Base-by-base conservation (phyloP, 2,113 vertebrate species). In the Semicossyphus pulcher region DNA sequence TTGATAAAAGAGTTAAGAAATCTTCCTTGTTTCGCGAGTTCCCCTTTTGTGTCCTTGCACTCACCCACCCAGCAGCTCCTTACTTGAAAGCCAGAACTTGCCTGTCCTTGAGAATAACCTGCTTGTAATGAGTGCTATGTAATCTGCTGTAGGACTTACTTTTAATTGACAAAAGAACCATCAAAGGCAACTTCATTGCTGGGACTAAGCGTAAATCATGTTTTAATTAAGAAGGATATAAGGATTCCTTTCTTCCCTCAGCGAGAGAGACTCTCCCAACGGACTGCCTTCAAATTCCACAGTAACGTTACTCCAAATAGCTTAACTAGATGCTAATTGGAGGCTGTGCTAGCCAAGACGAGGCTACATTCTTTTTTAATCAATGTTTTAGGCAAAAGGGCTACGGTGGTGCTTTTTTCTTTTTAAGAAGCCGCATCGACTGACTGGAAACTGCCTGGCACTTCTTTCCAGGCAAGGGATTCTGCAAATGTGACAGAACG, bases 151-250 rank as follows among this genome's bases (percentile, higher is more conserved):
- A 78, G 87, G 85, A 88, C 86, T 88, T 82, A 74, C 62, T 88
- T 90, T 92, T 89, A 93, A 90, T 90, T 83, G 86, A 92, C 89
- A 91, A 92, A 88, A 89, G 86, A 86, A 90, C 86, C 88, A 91
- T 93, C 91, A 92, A 93, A 92, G 86, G 78, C 82, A 82, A 76
- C 76, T 88, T 87, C 86, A 83, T 89, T 80, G 83, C 78, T 63
- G 64, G 66, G 85, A 65, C 88, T 88, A 92, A 89, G 83, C 71
- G 76, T 88, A 91, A 93, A 93, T 92, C 87, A 82, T 93, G 87
- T 93, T 92, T 93, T 92, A 94, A 94, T 94, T 89, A 93, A 89
- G 78, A 76, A 71, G 81, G 88, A 90, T 91, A 80, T 84, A 89
- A 87, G 85, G 87, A 85, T 92, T 87, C 57, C 72, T 87, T 87